Conservation (phyloP, 2,113 vertebrate genomes). For the Aplodontia rufa region DNA sequence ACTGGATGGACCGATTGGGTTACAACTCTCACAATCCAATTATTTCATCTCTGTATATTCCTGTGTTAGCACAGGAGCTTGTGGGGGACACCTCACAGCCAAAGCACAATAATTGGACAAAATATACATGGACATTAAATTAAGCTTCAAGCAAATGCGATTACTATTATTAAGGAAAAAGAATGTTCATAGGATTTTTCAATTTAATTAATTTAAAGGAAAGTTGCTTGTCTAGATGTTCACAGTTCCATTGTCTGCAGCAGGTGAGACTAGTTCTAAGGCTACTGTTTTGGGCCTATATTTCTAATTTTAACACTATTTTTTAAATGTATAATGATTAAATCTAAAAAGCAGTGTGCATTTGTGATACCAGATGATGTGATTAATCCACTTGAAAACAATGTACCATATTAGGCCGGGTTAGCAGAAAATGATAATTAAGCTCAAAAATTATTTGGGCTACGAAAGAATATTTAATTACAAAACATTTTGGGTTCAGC, state of each 20-base stretch:
- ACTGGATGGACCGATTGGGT: too few species aligned
- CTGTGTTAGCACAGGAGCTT: too few species aligned
- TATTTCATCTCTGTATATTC: too few species aligned
- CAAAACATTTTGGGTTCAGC: not conserved
- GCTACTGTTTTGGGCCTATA: not conserved
- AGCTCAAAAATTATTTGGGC: not conserved
- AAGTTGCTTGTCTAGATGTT: not conserved
- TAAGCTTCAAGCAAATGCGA: not conserved
- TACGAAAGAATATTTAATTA: constrained; percentile 6
- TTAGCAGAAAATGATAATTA: not conserved
- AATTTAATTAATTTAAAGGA: not conserved
- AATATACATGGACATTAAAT: not conserved
- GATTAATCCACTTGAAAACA: constrained; percentile 21
- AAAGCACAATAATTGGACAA: not conserved
- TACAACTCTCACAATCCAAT: too few species aligned
- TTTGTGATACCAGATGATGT: not conserved
- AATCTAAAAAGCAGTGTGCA: not conserved
- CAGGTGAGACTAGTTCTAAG: not conserved
- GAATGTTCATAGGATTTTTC: not conserved
- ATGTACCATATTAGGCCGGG: not conserved
- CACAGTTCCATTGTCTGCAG: not conserved
- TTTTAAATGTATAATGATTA: not conserved
- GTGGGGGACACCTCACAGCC: too few species aligned
- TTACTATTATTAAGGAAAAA: constrained; percentile 5
- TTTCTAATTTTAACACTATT: not conserved